phyloP scores from a whole-genome alignment of 2,113 vertebrate species.

The Laterallus jamaicensis region DNA sequence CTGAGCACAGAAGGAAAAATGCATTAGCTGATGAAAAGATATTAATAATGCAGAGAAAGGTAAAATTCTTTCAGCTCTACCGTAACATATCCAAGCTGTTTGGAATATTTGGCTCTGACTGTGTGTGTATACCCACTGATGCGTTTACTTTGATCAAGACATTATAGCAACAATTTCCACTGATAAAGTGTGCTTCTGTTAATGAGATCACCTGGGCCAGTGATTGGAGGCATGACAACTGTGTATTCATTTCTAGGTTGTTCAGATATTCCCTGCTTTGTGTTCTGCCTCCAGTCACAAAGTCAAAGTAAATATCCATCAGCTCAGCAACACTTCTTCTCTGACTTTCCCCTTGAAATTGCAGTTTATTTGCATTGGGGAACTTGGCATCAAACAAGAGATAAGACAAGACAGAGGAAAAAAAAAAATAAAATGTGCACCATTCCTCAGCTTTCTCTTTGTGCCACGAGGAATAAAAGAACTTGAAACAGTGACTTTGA shows the following conservation, averaged over 20 bases:
- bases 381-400: background rate
- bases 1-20: background rate
- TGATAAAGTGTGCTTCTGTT: background rate
- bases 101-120: conserved; percentile 8
- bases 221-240: background rate
- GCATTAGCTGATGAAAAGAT: background rate
- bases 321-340: background rate
- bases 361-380: background rate
- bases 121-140: background rate
- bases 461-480: background rate
- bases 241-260: background rate
- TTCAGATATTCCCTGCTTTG: background rate
- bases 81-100: background rate
- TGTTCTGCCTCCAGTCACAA: conserved; percentile 14
- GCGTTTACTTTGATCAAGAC: conserved; percentile 1
- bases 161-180: background rate
- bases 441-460: background rate
- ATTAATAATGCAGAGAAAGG: conserved; percentile 38
- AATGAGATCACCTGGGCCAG: conserved; percentile 44
- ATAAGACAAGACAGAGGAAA: background rate
- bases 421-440: background rate
- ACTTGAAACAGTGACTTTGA: background rate
- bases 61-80: background rate
- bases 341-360: conserved; percentile 19
- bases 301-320: conserved; percentile 51